Evolutionary conservation across 2,113 vertebrate genomes (phyloP), one percentile per base, ranked within the genome.

Genomic region (Quiscalus mexicanus): DNA sequence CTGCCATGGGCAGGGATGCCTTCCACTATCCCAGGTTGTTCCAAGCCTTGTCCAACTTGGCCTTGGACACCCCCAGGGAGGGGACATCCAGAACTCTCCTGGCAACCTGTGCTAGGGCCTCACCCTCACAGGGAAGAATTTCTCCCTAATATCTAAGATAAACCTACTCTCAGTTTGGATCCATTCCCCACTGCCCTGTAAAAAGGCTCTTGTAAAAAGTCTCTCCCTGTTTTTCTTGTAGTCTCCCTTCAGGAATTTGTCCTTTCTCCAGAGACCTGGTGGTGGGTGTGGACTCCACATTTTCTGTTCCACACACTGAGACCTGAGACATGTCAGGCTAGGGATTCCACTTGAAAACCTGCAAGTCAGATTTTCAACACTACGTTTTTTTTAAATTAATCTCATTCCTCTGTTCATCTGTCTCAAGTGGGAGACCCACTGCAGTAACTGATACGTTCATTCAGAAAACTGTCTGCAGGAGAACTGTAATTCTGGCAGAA

Each of bases 401-500:
- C 74, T 87, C 60, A 52, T 53, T 93, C 77, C 22, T 63, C 27
- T 18, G 22, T 56, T 93, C 62, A 42, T 87, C 60, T 95, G 60
- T 59, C 44, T 84, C 37, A 79, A 68, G 81, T 75, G 63, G 76
- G 80, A 77, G 96, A n/a, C 15, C 39, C 78, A 56, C 45, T 71
- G 50, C 65, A 84, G 64, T 55, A 63, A 67, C 39, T 42, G 70
- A 92, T 73, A 88, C 16, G 3, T 84, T 91, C 80, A 95, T 95
- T 96, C 65, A 95, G 45, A 95, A 89, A 96, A 83, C 25, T 37
- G 25, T 64, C 92, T 88, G 53, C 3, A 3, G 59, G 39, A 94
- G 68, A 63, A 84, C 44, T 15, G 11, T 59, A 47, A 63, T 33
- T 90, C 82, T 60, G 52, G 52, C 77, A 91, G 78, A 89, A 87